Base-by-base conservation (phyloP, 1,140 invertebrate species). In the Episyrphus balteatus region DNA sequence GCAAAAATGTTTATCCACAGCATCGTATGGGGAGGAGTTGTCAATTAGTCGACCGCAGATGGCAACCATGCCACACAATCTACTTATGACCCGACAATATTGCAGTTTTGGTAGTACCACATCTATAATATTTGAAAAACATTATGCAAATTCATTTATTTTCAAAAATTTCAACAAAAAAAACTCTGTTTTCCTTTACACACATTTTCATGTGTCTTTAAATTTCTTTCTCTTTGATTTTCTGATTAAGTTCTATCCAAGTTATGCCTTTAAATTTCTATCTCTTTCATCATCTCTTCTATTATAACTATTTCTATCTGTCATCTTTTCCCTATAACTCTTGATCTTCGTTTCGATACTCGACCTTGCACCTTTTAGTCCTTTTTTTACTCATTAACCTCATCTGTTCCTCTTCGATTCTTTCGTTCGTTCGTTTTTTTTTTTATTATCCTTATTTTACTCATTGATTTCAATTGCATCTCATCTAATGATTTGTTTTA, bases 21-120 rank as follows among this genome's bases (percentile, higher is more conserved):
- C 83, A 68, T 83, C 79, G 69, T 79, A 81, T 72, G 79, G 78
- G 62, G 81, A 81, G 66, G 78, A 80, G 71, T 68, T 61, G 56
- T 56, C 63, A 55, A 54, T 58, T 52, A 59, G 67, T 71, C 71
- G 70, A 69, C 71, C 69, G 70, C 70, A 73, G 75, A 65, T 68
- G 46, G 51, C 68, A 67, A 73, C 64, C 63, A 66, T 74, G 72
- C 75, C 71, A 63, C 74, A 77, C 69, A 80, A 76, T 72, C 75
- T 82, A 70, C 78, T 81, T 66, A 76, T 78, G 74, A 82, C 84
- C 74, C 81, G 86, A 76, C 86, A 87, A 78, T 89, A 87, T 86
- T 86, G 82, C 83, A 87, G 84, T 83, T 87, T 88, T 83, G 86
- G 85, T 87, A 88, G 83, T 86, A 87, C 82, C 46, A 55, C 49